Evolutionary conservation across 2,888 invertebrate genomes (phyloP), one percentile per base, ranked within the genome.

Genomic region (Drosophila flavopinicola): DNA sequence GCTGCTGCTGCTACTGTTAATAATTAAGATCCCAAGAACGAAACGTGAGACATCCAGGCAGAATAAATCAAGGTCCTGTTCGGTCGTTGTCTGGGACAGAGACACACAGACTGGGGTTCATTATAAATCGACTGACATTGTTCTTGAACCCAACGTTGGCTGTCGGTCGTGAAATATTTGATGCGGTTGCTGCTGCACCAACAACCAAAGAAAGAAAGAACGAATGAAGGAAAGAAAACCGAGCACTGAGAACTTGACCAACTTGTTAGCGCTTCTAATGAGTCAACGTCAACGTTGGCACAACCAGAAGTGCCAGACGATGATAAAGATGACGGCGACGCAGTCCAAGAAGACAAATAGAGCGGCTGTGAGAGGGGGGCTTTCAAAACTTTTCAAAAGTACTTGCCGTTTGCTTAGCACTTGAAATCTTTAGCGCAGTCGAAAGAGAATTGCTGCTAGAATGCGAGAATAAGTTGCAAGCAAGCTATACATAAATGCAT

Each of bases 261-360:
- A 75, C 70, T 70, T 75, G 70, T 75, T 65, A 53, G 48, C 57
- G 51, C 49, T 74, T 74, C 56, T 68, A 74, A 71, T 74, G 51
- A 68, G 33, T 70, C 49, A 47, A 66, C 25, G 38, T 51, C 30
- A 27, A 25, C 23, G 35, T 20, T 32, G 39, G 27, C 49, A 24
- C 25, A 32, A n/a, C n/a, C n/a, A 48, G 15, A 27, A 66, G 27
- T 42, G 49, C 35, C 48, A 64, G 67, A 48, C 48, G 51, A 20
- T 51, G 45, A 59, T 69, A 60, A 45, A 69, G 73, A 48, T 38
- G 52, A 56, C 66, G 52, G 51, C 66, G 29, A 41, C 27, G 53
- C 32, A 39, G 49, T 49, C 45, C 11, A 53, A 66, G 41, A 25
- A 66, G 41, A 25, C 64, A 70, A 70, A 54, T 70, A 69, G 47